Evolutionary conservation across 2,888 invertebrate genomes (phyloP).

Genomic region (Mesoligia furuncula): DNA sequence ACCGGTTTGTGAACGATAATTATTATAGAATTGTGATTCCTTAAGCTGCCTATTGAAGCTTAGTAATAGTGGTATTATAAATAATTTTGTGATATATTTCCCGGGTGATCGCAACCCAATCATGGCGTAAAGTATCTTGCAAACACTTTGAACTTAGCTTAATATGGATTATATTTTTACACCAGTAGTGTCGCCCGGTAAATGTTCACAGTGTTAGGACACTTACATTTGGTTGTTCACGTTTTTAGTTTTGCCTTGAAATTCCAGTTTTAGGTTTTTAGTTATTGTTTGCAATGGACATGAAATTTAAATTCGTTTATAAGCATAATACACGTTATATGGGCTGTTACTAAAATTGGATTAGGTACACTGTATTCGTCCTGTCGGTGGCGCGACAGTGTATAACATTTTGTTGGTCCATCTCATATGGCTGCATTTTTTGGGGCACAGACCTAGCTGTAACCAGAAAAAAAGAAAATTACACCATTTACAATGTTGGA

Average conservation of each 20-base stretch:
- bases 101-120: slow-evolving; percentile 39
- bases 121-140: slow-evolving; percentile 27
- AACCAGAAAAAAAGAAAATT: too few species aligned
- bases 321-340: background rate
- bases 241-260: background rate
- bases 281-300: background rate
- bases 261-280: background rate
- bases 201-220: slow-evolving; percentile 31
- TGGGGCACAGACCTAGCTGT: background rate
- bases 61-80: slow-evolving; percentile 64
- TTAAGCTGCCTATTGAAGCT: slow-evolving; percentile 73
- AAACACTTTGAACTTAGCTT: slow-evolving; percentile 31
- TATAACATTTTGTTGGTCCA: background rate
- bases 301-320: background rate
- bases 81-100: slow-evolving; percentile 55
- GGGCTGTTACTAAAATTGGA: background rate
- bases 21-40: slow-evolving; percentile 73
- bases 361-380: background rate
- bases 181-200: slow-evolving; percentile 37
- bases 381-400: background rate
- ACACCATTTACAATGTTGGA: background rate
- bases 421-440: background rate
- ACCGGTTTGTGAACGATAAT: slow-evolving; percentile 71
- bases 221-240: slow-evolving; percentile 47
- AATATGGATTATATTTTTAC: slow-evolving; percentile 38